Evolutionary conservation across 1,140 invertebrate species (phyloP).

Genomic region (Nixonia krombeini): DNA sequence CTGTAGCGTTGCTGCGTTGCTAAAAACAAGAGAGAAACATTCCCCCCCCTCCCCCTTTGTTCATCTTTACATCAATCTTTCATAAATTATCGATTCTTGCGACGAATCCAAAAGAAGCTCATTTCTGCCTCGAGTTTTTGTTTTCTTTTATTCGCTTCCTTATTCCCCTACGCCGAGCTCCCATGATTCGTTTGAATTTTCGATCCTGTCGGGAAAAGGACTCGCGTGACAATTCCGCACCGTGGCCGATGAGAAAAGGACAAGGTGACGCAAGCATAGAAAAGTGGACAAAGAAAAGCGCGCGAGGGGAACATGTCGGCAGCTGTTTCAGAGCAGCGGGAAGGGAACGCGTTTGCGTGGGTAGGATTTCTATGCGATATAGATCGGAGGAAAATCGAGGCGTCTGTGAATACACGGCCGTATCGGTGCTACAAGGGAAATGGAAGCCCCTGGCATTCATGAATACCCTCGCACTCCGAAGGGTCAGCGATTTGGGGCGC

Average conservation of each 20-base stretch:
- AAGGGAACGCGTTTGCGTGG: constrained; percentile 25
- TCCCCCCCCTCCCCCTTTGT: too few species aligned
- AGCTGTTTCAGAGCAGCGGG: constrained; percentile 42
- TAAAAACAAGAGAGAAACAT: too few species aligned
- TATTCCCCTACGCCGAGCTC: too few species aligned
- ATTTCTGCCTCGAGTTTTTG: too few species aligned
- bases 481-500: constrained; percentile 19
- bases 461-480: neutral
- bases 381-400: constrained; percentile 16
- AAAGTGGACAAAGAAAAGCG: constrained; percentile 37
- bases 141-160: constrained; percentile 5
- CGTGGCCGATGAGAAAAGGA: constrained; percentile 24
- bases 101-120: too few species aligned
- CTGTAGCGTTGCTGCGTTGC: too few species aligned
- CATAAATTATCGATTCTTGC: too few species aligned
- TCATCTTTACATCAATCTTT: too few species aligned
- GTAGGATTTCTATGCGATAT: constrained; percentile 42
- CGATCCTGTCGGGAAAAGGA: constrained; percentile 26
- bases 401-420: neutral
- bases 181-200: constrained; percentile 19
- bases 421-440: neutral
- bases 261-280: constrained; percentile 18
- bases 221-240: constrained; percentile 5
- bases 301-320: constrained; percentile 26
- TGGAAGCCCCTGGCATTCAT: constrained; percentile 26